These are phyloP conservation scores for Thecocarcelia acutangulata DNA, from an alignment of 2,888 invertebrate species.

Conservation along the genomic window DNA sequence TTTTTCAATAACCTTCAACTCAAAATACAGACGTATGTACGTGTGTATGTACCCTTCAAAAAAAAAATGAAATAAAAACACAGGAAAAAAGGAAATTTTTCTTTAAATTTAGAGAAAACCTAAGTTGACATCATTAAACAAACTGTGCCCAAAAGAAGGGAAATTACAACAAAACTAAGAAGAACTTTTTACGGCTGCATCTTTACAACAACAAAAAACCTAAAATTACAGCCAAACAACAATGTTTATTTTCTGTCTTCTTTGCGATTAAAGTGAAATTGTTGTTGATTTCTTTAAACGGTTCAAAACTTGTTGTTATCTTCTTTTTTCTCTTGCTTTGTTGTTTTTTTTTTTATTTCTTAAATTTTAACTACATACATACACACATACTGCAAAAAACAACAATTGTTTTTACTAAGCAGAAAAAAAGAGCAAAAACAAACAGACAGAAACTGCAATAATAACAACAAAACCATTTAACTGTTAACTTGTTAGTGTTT, in stretches of 20 bases:
- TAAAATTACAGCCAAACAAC: conserved; percentile 5
- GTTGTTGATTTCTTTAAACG: conserved; percentile 63
- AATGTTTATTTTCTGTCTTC: conserved; percentile 52
- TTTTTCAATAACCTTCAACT: too few species aligned
- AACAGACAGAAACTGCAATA: conserved; percentile 8
- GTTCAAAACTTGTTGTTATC: conserved; percentile 38
- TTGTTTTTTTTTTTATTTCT: conserved; percentile 4
- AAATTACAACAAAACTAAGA: conserved; percentile 14
- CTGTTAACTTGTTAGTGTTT: conserved; percentile 2
- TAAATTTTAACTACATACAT: conserved; percentile 23
- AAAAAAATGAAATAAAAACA: not conserved
- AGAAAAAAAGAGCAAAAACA: conserved; percentile 27
- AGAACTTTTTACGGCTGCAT: conserved; percentile 2
- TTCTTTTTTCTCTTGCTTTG: conserved; percentile 3
- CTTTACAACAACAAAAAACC: conserved; percentile 36
- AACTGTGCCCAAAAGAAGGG: conserved; percentile 3
- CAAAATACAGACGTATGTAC: too few species aligned
- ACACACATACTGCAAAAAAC: conserved; percentile 5
- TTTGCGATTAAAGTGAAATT: conserved; percentile 64
- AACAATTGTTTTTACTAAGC: conserved; percentile 31
- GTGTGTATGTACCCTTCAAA: not conserved
- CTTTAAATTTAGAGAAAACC: not conserved
- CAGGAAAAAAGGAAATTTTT: conserved; percentile 11
- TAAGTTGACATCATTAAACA: conserved; percentile 33
- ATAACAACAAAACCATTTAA: conserved; percentile 10